These are phyloP conservation scores for Oenanthe oenanthe DNA, from an alignment of 2,113 vertebrate genomes.

Conservation along the genomic window DNA sequence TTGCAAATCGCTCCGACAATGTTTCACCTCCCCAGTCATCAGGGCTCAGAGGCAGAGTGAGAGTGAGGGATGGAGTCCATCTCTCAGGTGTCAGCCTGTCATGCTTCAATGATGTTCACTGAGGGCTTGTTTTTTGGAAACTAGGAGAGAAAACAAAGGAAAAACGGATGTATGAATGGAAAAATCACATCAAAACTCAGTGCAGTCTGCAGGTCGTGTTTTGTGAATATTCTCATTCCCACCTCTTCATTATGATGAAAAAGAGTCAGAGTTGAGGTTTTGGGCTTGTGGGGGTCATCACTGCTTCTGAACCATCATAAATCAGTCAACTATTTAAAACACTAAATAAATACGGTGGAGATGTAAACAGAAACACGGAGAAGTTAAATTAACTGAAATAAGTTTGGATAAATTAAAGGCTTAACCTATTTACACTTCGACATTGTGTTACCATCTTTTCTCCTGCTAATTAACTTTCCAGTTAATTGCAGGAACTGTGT, in stretches of 20 bases:
- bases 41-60: slow-evolving; percentile 50
- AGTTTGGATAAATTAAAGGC: background rate
- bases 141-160: slow-evolving; percentile 39
- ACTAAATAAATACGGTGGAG: background rate
- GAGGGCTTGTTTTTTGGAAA: slow-evolving; percentile 78
- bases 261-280: background rate
- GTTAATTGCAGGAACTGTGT: background rate
- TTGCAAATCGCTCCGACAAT: background rate
- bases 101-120: slow-evolving; percentile 76
- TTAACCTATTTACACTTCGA: background rate
- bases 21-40: slow-evolving; percentile 48
- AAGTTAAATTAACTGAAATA: background rate
- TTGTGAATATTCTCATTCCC: background rate
- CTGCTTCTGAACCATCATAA: background rate
- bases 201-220: background rate
- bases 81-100: slow-evolving; percentile 58
- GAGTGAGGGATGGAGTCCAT: slow-evolving; percentile 66
- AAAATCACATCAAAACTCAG: background rate
- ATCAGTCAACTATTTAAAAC: background rate
- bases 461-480: background rate
- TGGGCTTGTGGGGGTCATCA: background rate
- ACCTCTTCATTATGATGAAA: background rate
- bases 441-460: background rate
- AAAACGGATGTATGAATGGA: background rate
- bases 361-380: background rate